Base-by-base conservation (phyloP, 2,888 invertebrate species). In the Venustoraphidia nigricollis region DNA sequence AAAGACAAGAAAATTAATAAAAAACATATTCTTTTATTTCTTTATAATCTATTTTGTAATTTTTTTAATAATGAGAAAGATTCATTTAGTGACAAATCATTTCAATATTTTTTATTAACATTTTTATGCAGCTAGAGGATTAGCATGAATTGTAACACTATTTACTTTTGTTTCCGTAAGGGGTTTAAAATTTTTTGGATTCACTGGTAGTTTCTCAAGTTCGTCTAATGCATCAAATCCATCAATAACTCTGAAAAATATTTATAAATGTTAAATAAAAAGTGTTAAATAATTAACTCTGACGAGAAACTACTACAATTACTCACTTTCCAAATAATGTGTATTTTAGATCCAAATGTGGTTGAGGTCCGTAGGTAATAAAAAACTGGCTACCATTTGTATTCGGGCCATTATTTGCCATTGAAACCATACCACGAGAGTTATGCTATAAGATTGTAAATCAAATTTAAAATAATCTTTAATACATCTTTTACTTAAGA, bases 351-450 rank as follows among this genome's bases (percentile, higher is more conserved):
- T 98, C 97, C 48, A 99, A 73, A 69, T 94, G 92, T 41, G 92
- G 88, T 62, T 98, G 97, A 50, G 93, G 83, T 10, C 80, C 84
- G 67, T 97, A 98, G 0, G 89, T 83, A 55, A 99, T 86, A 65
- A 98, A 98, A 68, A 99, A 99, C 65, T 98, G 98, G 59, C 95
- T 95, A 3, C 86, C 90, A 72, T 98, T 99, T 9, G 93, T 89
- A 65, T 97, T 94, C 1, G 96, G 93, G 3, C 97, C 97, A 71
- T 91, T 96, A 64, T 96, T 98, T 8, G 98, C 98, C 96, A 97
- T 95, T 4, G 96, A 95, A 2, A 98, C 74, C 53, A 86, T 79
- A 1, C 95, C 97, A 59, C 95, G 75, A 13, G 79, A 73, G 61
- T 78, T 85, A 63, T 97, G 97, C 86, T 83, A 58, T 9, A 63